Evolutionary conservation across 2,113 vertebrate genomes (phyloP), one percentile per base, ranked within the genome.

Genomic region (Parus major): DNA sequence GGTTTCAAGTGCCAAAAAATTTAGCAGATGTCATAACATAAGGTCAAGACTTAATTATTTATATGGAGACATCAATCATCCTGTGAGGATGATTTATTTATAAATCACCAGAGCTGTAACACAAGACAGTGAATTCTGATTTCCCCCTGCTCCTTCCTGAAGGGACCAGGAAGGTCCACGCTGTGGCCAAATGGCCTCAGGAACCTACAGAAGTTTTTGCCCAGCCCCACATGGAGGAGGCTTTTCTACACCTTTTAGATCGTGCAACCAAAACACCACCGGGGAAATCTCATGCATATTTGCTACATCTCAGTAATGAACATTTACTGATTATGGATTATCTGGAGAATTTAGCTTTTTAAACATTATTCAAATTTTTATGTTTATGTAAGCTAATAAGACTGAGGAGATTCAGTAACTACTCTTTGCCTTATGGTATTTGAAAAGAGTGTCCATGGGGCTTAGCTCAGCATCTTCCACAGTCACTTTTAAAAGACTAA

Each of bases 11-110:
- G 83, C 92, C 90, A 66, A 92, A 97, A 97, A 95, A 97, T 94
- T 96, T 97, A 97, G 96, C 96, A 97, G 97, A 96, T 97, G 95
- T 96, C 95, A 96, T 94, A 97, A 97, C 95, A 94, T 97, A 97
- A 98, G 98, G 97, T 98, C 97, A 98, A 93, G 91, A 86, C 97
- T 98, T 98, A 98, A 98, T 98, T 98, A 98, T 98, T 98, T 97
- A 98, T 96, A 93, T 86, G 79, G 86, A 95, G 83, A 92, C 97
- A 98, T 97, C 97, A 95, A 84, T 98, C 96, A 96, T 73, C 33
- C 4, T n/a, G 81, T 41, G 79, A 21, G 19, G 90, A 93, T 97
- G 96, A 95, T 96, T 98, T 97, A 95, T 98, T 97, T 97, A 94
- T 97, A 97, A 96, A 94, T 93, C 90, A 91, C 82, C 81, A 76